Base-by-base conservation (phyloP, 2,797 vertebrate species). In the Etheostoma perlongum region DNA sequence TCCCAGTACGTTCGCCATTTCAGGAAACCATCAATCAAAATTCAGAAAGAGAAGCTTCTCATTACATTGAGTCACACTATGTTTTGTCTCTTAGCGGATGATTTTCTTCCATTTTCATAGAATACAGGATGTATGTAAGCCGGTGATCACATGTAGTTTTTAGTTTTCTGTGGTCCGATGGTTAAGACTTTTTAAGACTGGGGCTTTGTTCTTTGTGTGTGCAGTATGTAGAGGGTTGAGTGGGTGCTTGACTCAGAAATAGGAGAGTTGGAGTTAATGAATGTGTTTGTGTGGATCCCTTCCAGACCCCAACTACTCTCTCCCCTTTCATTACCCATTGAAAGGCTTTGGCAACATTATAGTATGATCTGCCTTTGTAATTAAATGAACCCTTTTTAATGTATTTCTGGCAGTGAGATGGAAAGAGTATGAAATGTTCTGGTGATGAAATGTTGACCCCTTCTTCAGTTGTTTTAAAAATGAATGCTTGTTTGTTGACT, bases 21-120 rank as follows among this genome's bases (percentile, higher is more conserved):
- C 69, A 42, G 46, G 76, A 82, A 93, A 88, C 79, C 63, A 83
- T 82, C 84, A 88, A 90, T 90, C 84, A 85, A 44, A 63, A 65
- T 49, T 76, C 16, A 72, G 62, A 77, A 68, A 83, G 58, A 25
- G 61, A 84, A 89, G 78, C 85, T 74, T 91, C 72, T 85, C 72
- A 88, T 91, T 88, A 83, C 62, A 11, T 42, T n/a, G 2, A 79
- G 58, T 66, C 27, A 14, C 68, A 60, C 72, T 72, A 60, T 78
- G 72, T 88, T 87, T 87, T 84, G 68, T 84, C 74, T 72, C 72
- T 48, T 52, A 51, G 57, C 78, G 55, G 74, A 85, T 76, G 68
- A 42, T 87, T 85, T 77, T 60, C 72, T 16, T 67, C 16, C 52
- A 51, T 74, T 36, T 55, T 55, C 58, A 44, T 52, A 69, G 58